Percentiles rank a stretch among this genome's conserved stretches.
These are phyloP conservation scores for Caerostris extrusa DNA, from an alignment of 1,140 invertebrate species.

Conservation along the genomic window DNA sequence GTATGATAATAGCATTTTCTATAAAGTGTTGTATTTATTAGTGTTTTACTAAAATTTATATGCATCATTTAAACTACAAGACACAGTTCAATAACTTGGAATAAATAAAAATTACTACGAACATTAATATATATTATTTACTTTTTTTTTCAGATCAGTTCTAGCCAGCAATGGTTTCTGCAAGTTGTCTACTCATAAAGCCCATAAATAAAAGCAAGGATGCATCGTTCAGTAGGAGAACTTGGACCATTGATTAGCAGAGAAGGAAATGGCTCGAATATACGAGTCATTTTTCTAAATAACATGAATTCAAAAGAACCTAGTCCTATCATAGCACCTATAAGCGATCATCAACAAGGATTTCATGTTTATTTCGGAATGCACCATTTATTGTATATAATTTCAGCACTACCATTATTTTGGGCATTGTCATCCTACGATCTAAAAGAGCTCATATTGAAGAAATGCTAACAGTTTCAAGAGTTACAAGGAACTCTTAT, in stretches of 20 bases:
- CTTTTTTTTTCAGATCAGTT: conserved; percentile 52
- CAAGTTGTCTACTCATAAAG: conserved; percentile 64
- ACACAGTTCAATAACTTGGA: not conserved
- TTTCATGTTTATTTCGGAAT: conserved; percentile 15
- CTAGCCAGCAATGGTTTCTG: conserved; percentile 67
- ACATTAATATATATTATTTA: too few relatives aligned
- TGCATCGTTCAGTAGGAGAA: conserved; percentile 33
- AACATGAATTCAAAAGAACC: not conserved
- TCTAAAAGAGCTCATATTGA: conserved; percentile 17
- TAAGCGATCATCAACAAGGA: not conserved
- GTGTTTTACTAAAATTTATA: too few relatives aligned
- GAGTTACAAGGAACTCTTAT: not conserved
- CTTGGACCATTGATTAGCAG: not conserved
- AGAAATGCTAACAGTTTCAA: conserved; percentile 25
- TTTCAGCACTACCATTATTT: conserved; percentile 44
- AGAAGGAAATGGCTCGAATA: conserved; percentile 41
- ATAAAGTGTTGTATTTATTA: too few relatives aligned
- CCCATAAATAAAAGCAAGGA: conserved; percentile 6
- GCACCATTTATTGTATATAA: conserved; percentile 58
- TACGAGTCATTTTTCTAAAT: not conserved
- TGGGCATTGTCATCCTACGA: conserved; percentile 19
- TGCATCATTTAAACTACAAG: too few relatives aligned
- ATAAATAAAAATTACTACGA: not conserved
- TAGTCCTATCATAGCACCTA: not conserved
- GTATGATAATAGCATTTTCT: too few relatives aligned